Evolutionary conservation across 2,797 vertebrate species (phyloP).

Genomic region (Urosaurus nigricauda): DNA sequence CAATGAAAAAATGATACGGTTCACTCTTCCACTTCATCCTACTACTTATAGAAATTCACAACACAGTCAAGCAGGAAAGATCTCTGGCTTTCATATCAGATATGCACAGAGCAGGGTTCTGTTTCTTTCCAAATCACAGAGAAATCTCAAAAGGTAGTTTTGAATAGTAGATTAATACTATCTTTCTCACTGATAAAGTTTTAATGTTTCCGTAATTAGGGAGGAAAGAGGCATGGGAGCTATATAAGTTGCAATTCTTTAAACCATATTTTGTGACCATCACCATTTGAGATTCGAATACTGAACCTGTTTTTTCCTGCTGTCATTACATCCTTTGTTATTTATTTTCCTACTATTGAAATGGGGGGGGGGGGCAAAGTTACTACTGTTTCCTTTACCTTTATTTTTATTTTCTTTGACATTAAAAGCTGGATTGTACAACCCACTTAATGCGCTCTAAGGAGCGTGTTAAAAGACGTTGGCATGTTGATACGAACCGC

Average conservation of each 20-base stretch:
- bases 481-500: conserved; percentile 92
- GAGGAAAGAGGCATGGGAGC: background rate
- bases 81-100: background rate
- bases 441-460: conserved; percentile 91
- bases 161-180: background rate
- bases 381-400: background rate
- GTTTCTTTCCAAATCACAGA: background rate
- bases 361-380: background rate
- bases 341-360: conserved; percentile 26
- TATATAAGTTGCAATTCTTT: background rate
- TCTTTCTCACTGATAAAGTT: background rate
- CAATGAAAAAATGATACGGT: background rate
- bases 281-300: background rate
- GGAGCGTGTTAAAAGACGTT: conserved; percentile 89
- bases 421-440: conserved; percentile 87
- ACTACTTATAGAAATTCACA: background rate
- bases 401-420: conserved; percentile 59
- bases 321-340: conserved; percentile 21
- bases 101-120: background rate
- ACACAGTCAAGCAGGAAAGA: background rate
- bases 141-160: background rate
- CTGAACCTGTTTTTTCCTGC: background rate
- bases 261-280: conserved; percentile 35
- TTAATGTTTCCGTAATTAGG: conserved; percentile 8
- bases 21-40: background rate